A percentile compares a stretch with the other conserved stretches of the same genome.
Evolutionary conservation across 64 coral and sea anemone species (phyloP).

Genomic region (Montipora cactus): DNA sequence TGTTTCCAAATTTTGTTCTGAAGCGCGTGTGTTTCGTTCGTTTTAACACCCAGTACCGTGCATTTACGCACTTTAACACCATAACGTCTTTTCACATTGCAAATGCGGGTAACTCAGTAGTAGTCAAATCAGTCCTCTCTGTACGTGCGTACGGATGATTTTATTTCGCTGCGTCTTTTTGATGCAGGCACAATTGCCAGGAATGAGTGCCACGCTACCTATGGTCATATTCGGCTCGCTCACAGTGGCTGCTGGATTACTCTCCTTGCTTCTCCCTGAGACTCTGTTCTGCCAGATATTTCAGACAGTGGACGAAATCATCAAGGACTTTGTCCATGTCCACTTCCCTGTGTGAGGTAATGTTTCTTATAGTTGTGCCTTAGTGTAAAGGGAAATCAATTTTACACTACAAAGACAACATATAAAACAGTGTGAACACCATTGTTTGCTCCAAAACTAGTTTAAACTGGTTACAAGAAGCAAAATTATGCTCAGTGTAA

Average conservation of each 20-base stretch:
- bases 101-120: too few relatives aligned
- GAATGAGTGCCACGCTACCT: slow-evolving; percentile 21
- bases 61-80: too few relatives aligned
- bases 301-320: slow-evolving; percentile 45
- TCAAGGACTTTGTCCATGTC: background rate
- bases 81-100: too few relatives aligned
- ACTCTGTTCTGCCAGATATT: slow-evolving; percentile 3
- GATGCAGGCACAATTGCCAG: slow-evolving; percentile 42
- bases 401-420: too few relatives aligned
- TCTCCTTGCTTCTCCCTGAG: slow-evolving; percentile 49
- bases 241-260: slow-evolving; percentile 23
- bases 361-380: background rate
- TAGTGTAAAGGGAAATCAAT: too few relatives aligned
- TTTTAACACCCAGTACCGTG: too few relatives aligned
- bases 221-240: slow-evolving; percentile 46
- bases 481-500: too few relatives aligned
- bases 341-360: background rate
- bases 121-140: background rate
- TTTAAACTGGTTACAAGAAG: too few relatives aligned
- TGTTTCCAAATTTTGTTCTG: too few relatives aligned
- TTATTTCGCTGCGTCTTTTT: background rate
- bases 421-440: too few relatives aligned
- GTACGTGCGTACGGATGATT: background rate
- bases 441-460: too few relatives aligned
- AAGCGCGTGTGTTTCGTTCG: too few relatives aligned